Evolutionary conservation across 2,888 invertebrate species (phyloP), one percentile per base, ranked within the genome.

Genomic region (Herminia tarsipennalis): DNA sequence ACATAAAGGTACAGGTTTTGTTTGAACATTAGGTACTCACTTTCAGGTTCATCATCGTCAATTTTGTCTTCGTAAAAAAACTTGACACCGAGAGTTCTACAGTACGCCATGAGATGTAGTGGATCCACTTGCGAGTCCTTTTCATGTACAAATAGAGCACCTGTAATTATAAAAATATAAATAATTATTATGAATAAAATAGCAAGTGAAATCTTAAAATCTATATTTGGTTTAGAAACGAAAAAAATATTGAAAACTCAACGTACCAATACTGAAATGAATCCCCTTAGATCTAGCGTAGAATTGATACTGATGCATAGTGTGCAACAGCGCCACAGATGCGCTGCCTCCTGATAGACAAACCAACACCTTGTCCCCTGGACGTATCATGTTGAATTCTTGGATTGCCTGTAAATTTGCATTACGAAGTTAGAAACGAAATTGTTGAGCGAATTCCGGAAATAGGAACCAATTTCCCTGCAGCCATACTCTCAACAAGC

Each of bases 301-400:
- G 80, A 94, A 95, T 86, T 96, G 96, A 81, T 97, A 97, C 77
- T 98, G 97, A 40, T 95, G 94, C 68, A 98, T 86, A 0, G 96
- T 94, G 78, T 98, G 98, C 0, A 98, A 88, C 5, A 98, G 88
- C 0, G 96, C 95, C n/a, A 98, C 86, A 0, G 97, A 97, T 73
- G 96, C 95, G 60, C 95, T 95, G 1, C 96, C 96, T 0, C 96
- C 97, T 0, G 97, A 97, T 29, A 98, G 87, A 75, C 98, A 97
- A 8, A 98, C 94, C 73, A 98, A 90, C 9, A 98, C 94, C 52
- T 94, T 93, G 79, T 98, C 98, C 1, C 96, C 96, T 57, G 96
- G 94, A 38, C 94, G 92, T 43, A 98, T 93, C 97, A 98, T 98
- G 53, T 94, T 93, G 83, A 94, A 97, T 73, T 97, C 96, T 52